Evolutionary conservation across 2,797 vertebrate genomes (phyloP).

Genomic region (Chaunax sp.): DNA sequence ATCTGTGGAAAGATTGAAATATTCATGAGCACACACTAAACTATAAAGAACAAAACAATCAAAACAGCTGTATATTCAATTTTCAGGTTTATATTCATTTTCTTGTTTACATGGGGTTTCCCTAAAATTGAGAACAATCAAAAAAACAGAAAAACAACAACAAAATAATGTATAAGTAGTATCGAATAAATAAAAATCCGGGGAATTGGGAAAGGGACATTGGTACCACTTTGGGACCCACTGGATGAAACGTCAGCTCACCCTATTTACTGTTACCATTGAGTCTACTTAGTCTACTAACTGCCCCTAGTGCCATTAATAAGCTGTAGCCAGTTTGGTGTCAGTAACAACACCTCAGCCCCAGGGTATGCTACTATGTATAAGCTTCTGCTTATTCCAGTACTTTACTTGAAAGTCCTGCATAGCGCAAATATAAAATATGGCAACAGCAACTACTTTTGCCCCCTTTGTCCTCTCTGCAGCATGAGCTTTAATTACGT

Average conservation of each 20-base stretch:
- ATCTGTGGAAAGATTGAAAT: background rate
- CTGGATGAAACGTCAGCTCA: conserved; percentile 15
- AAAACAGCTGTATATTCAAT: background rate
- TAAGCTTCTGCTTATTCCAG: conserved; percentile 70
- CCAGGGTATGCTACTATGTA: conserved; percentile 73
- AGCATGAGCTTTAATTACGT: conserved; percentile 49
- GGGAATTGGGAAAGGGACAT: background rate
- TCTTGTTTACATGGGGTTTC: background rate
- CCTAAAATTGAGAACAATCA: background rate
- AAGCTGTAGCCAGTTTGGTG: conserved; percentile 57
- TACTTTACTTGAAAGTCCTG: conserved; percentile 54
- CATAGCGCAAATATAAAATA: conserved; percentile 43
- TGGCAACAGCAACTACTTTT: conserved; percentile 25
- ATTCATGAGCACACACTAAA: background rate
- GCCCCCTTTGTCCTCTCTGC: conserved; percentile 24
- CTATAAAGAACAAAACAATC: background rate
- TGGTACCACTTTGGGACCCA: no score
- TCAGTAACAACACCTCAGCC: conserved; percentile 77
- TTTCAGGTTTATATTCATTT: background rate
- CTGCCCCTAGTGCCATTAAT: conserved; percentile 69
- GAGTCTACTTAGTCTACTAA: conserved; percentile 32
- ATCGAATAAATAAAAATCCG: no score
- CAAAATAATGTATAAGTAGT: background rate
- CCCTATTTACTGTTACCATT: conserved; percentile 39
- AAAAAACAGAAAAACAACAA: background rate